Conservation (phyloP, 2,113 vertebrate species). For the Sapajus apella region DNA sequence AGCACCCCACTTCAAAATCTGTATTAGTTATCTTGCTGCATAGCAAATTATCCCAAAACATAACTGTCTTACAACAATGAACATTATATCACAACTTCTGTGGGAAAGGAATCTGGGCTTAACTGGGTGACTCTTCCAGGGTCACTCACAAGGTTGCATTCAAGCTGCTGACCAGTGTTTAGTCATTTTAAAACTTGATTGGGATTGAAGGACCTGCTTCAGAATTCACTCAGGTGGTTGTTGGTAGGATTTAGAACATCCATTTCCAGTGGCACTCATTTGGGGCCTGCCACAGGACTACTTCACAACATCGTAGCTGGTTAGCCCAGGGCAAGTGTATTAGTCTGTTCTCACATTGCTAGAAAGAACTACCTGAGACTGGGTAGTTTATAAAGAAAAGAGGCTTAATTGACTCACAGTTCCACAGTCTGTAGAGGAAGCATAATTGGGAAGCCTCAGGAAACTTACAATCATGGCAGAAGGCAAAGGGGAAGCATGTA, state of each 20-base stretch:
- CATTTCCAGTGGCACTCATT: not conserved
- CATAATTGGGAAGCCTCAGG: no score
- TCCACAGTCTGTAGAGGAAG: no score
- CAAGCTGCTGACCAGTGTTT: not conserved
- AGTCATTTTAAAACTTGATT: not conserved
- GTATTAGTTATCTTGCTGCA: not conserved
- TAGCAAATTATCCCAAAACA: not conserved
- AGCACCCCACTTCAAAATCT: not conserved
- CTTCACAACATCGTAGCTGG: not conserved
- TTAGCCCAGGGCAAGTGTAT: not conserved
- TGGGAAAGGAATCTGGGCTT: not conserved
- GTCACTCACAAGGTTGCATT: not conserved
- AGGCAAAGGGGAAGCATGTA: no score
- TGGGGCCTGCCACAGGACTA: not conserved
- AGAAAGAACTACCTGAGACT: no score
- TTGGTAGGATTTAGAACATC: not conserved
- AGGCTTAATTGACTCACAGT: no score
- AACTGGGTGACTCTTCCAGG: not conserved
- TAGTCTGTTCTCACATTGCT: no score
- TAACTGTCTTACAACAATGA: not conserved
- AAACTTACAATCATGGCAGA: no score
- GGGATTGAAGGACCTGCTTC: not conserved
- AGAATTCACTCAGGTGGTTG: not conserved
- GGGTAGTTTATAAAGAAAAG: no score
- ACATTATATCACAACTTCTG: not conserved